Evolutionary conservation across 2,888 invertebrate species (phyloP), one percentile per base, ranked within the genome.

Genomic region (Leptinotarsa rubiginosa): DNA sequence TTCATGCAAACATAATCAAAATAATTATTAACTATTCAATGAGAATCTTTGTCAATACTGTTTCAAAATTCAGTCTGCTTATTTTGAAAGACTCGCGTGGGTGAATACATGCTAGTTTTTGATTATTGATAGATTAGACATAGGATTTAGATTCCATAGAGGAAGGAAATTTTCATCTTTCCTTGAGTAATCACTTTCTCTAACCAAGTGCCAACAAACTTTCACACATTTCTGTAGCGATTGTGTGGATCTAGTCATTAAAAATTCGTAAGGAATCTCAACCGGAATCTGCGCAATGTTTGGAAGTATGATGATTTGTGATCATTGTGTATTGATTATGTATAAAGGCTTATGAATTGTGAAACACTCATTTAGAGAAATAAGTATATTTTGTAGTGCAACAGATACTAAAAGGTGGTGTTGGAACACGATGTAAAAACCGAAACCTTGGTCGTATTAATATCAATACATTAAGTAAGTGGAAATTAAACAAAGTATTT

Each of bases 201-300:
- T 56, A 41, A 76, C 70, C 70, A 78, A 79, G 79, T 79, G 79
- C 79, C 79, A 79, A 79, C 73, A 62, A 56, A 69, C 47, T 70
- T 73, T 69, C 66, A 72, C 50, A 56, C 56, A 56, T 69, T 41
- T 59, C 69, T 69, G 2, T 41, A 22, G 56, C 41, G 12, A 56
- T 41, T 56, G 54, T 68, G 56, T 47, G 69, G 15, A 59, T 69
- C 69, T 69, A 69, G 69, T 69, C 69, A 69, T 69, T 69, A 4
- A 22, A 47, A 56, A 47, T 56, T 10, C 10, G 56, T 41, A n/a
- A 18, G 25, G 7, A 62, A 5, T 31, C 16, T 16, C 31, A 10
- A n/a, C 25, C n/a, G 15, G 62, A 31, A 16, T 41, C 31, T n/a
- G 7, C 10, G 62, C 41, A n/a, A n/a, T 31, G 16, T 16, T 41